Evolutionary conservation across 2,797 vertebrate genomes (phyloP), one percentile per base, ranked within the genome.

Genomic region (Hypotaenidia philippensis): DNA sequence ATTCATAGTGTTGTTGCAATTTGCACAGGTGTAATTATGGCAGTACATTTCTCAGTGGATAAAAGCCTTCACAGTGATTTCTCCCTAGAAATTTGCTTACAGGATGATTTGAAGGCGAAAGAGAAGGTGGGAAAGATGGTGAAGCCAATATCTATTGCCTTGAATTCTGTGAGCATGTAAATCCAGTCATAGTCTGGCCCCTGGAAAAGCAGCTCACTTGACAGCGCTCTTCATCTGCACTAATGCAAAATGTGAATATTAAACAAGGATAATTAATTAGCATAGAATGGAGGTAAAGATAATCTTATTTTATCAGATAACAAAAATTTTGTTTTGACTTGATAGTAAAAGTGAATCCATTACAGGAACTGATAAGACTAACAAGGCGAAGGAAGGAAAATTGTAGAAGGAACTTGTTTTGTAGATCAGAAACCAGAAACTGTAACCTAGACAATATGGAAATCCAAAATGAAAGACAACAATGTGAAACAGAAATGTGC

Each of bases 301-400:
- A 66, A 63, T 70, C 32, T 82, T 93, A 59, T 69, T 74, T 94
- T 91, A 92, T 94, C 65, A 84, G 75, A 80, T 72, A 92, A 90
- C 44, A 50, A 94, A 63, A 70, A 29, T 31, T 40, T 57, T 78
- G 38, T 66, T 88, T 44, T 75, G 18, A 66, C 8, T 61, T 40
- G 14, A 50, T 10, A 17, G 5, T 57, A 36, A 84, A 85, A 87
- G 49, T 11, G 2, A 82, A 79, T 75, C 44, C 50, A 27, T 87
- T 70, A 72, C 45, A 70, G 82, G 86, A 11, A 16, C 36, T 31
- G 20, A 41, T 68, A 69, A 74, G 45, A 64, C 22, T 57, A 52
- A 22, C 36, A 63, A 71, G 22, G 27, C 3, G 5, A 82, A 61
- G 18, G 18, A 65, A 72, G 29, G 9, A 32, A 41, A 83, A 77